phyloP scores from a whole-genome alignment of 2,888 invertebrate genomes.

The Drosophila putrida region DNA sequence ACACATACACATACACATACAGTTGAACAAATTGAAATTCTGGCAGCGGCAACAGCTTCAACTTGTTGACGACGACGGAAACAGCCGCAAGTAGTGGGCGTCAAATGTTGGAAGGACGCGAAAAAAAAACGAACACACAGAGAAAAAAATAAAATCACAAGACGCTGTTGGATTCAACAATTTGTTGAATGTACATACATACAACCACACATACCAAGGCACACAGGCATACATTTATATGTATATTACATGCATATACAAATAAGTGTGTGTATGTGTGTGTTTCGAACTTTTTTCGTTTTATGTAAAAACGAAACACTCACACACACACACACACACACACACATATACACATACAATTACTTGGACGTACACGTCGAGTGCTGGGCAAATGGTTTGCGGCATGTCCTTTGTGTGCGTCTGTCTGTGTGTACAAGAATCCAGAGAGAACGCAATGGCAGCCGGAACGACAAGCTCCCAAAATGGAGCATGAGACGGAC shows the following conservation, averaged over 20 bases:
- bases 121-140: background rate
- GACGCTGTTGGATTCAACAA: constrained; percentile 77
- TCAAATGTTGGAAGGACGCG: constrained; percentile 49
- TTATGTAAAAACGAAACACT: constrained; percentile 55
- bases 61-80: constrained; percentile 76
- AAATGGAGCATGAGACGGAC: constrained; percentile 37
- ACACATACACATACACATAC: constrained; percentile 25
- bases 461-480: constrained; percentile 65
- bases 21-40: constrained; percentile 53
- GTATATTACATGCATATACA: constrained; percentile 39
- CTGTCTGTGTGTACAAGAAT: constrained; percentile 31
- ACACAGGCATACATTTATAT: constrained; percentile 11
- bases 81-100: constrained; percentile 70
- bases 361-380: constrained; percentile 36
- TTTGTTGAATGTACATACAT: constrained; percentile 74
- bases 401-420: constrained; percentile 49
- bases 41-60: constrained; percentile 75
- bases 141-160: constrained; percentile 57
- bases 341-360: constrained; percentile 33
- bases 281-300: constrained; percentile 57
- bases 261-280: constrained; percentile 36
- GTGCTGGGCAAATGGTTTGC: constrained; percentile 74
- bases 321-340: constrained; percentile 37
- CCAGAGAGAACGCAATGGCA: constrained; percentile 53
- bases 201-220: constrained; percentile 2